These are phyloP conservation scores for Anolis apletophallus DNA, from an alignment of 2,797 vertebrate genomes.

Conservation along the genomic window DNA sequence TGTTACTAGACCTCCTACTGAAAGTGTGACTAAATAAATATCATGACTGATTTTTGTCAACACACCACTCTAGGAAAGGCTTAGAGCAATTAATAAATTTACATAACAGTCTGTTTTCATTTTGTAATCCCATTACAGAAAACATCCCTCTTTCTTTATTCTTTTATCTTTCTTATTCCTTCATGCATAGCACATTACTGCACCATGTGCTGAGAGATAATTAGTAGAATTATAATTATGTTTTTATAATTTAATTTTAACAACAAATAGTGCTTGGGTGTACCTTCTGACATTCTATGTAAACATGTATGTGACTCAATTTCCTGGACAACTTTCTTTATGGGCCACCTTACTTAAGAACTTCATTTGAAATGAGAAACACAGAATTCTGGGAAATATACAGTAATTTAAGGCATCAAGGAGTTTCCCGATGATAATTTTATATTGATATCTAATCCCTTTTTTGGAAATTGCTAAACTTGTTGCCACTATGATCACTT, in stretches of 20 bases:
- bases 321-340: conserved; percentile 33
- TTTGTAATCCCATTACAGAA: conserved; percentile 54
- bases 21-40: conserved; percentile 27
- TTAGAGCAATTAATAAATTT: conserved; percentile 44
- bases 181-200: conserved; percentile 18
- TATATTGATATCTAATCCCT: too few species aligned
- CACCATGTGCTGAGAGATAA: conserved; percentile 48
- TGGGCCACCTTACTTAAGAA: conserved; percentile 37
- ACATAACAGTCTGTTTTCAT: conserved; percentile 38
- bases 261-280: conserved; percentile 43
- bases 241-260: conserved; percentile 44
- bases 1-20: neutral
- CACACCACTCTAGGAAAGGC: conserved; percentile 15
- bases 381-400: too few species aligned
- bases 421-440: too few species aligned
- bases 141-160: conserved; percentile 44
- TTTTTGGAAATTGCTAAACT: too few species aligned
- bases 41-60: conserved; percentile 50
- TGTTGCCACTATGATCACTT: too few species aligned
- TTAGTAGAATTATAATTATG: conserved; percentile 54
- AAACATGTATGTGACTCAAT: conserved; percentile 42
- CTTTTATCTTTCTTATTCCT: conserved; percentile 44
- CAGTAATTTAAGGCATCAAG: too few species aligned
- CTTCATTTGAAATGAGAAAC: conserved; percentile 33
- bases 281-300: conserved; percentile 30